phyloP scores from a whole-genome alignment of 2,888 invertebrate genomes.

The Horisme vitalbata region DNA sequence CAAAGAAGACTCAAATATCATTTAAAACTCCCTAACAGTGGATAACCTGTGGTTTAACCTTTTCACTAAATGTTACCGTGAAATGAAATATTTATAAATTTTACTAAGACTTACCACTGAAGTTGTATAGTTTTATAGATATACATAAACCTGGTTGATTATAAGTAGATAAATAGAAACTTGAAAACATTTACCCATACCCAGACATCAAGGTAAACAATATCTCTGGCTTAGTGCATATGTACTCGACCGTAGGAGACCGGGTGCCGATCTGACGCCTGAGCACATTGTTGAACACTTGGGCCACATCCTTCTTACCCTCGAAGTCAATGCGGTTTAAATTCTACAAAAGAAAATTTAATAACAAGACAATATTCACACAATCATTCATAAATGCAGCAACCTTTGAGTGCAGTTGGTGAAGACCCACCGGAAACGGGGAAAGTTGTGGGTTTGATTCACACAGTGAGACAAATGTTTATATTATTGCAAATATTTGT shows the following conservation, averaged over 20 bases:
- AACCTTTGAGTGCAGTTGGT: neutral
- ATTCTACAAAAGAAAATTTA: slow-evolving; percentile 69
- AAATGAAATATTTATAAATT: too few species aligned
- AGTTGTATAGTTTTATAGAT: too few species aligned
- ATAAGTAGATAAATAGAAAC: slow-evolving; percentile 12
- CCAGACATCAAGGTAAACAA: slow-evolving; percentile 98
- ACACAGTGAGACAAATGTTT: too few species aligned
- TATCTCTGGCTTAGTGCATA: slow-evolving; percentile 98
- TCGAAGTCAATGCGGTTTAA: slow-evolving; percentile 90
- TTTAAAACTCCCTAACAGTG: too few species aligned
- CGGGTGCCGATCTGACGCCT: slow-evolving; percentile 99
- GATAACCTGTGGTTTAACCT: too few species aligned
- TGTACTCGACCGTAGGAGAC: slow-evolving; percentile 99
- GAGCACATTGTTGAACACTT: slow-evolving; percentile 99
- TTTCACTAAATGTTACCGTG: too few species aligned
- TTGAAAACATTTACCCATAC: slow-evolving; percentile 69
- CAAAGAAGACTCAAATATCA: too few species aligned
- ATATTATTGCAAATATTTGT: too few species aligned
- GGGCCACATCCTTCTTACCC: slow-evolving; percentile 99
- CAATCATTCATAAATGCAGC: neutral
- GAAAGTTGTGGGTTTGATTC: too few species aligned
- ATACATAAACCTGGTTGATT: too few species aligned
- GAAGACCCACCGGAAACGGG: too few species aligned
- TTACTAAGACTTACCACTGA: too few species aligned
- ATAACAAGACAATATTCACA: neutral